Conservation (phyloP, 2,797 vertebrate species). For the Mycteria americana region DNA sequence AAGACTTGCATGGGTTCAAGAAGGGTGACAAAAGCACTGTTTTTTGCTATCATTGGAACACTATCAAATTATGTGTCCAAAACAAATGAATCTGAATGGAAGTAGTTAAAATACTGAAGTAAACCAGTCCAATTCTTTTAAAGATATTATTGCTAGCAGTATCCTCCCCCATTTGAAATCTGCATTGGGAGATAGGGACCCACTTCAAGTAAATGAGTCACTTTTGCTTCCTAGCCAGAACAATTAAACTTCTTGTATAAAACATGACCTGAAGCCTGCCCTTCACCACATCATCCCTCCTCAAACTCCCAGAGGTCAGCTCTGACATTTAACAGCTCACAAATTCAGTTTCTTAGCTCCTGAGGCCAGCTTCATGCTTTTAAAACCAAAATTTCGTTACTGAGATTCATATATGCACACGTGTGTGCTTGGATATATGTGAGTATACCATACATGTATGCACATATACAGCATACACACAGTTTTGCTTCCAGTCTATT, state of each 20-base stretch:
- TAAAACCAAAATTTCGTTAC: conserved; percentile 65
- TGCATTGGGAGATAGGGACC: conserved; percentile 78
- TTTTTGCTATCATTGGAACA: conserved; percentile 77
- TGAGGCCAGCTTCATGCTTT: conserved; percentile 69
- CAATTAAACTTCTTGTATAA: conserved; percentile 83
- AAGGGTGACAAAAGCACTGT: conserved; percentile 73
- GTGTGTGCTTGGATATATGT: background rate
- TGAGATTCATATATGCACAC: conserved; percentile 16
- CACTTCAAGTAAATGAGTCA: conserved; percentile 81
- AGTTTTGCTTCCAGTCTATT: background rate
- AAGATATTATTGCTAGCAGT: conserved; percentile 71
- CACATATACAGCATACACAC: background rate
- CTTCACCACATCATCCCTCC: conserved; percentile 79
- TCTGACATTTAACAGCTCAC: conserved; percentile 81
- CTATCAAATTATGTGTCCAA: conserved; percentile 75
- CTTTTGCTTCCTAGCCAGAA: conserved; percentile 79
- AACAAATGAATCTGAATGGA: conserved; percentile 80
- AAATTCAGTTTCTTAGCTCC: conserved; percentile 74
- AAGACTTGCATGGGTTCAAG: conserved; percentile 69
- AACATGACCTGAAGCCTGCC: conserved; percentile 78
- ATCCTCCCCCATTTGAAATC: conserved; percentile 76
- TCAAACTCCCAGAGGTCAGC: conserved; percentile 71
- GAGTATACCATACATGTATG: background rate
- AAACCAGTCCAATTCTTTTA: conserved; percentile 68
- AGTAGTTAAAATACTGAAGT: conserved; percentile 78